Evolutionary conservation across 2,797 vertebrate species (phyloP), one percentile per base, ranked within the genome.

Genomic region (Gephyroberyx darwinii): DNA sequence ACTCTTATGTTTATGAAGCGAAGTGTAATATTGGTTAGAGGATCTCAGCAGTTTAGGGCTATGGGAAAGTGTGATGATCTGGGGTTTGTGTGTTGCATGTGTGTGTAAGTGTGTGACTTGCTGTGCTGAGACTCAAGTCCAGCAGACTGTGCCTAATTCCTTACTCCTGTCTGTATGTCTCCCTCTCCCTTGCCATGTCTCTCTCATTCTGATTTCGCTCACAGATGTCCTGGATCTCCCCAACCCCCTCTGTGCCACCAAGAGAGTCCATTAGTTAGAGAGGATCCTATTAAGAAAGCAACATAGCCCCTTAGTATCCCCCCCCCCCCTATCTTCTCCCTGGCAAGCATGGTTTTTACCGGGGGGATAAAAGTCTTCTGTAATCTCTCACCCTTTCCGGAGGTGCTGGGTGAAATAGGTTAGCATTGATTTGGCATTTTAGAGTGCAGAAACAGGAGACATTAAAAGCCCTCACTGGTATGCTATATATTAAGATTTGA

Each of bases 381-480:
- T 83, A 87, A 90, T 84, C 82, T 86, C 84, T 82, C 62, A 74
- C 73, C 69, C 67, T 81, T 85, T 88, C 84, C 59, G 37, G 81
- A 76, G 86, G 84, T 87, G 87, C 76, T 74, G 68, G 77, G 73
- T 87, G 85, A 91, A 93, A 79, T 82, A 73, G 69, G 84, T 94
- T 93, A 86, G 86, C 86, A 92, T 90, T 87, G 90, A 93, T 91
- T 88, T 84, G 75, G 78, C 73, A 83, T 88, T 89, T 89, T 83
- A 79, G 64, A 90, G 81, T 61, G 59, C 65, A 77, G 90, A 89
- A 91, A 90, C 71, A 81, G 75, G 84, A 92, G 86, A 87, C 87
- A 90, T 90, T 91, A 90, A 92, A 93, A 93, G 89, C 86, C 75
- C 77, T 79, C 74, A 78, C 77, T 83, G 82, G 79, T 78, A 81